Base-by-base conservation (phyloP, 2,113 vertebrate species). In the Caloenas nicobarica region DNA sequence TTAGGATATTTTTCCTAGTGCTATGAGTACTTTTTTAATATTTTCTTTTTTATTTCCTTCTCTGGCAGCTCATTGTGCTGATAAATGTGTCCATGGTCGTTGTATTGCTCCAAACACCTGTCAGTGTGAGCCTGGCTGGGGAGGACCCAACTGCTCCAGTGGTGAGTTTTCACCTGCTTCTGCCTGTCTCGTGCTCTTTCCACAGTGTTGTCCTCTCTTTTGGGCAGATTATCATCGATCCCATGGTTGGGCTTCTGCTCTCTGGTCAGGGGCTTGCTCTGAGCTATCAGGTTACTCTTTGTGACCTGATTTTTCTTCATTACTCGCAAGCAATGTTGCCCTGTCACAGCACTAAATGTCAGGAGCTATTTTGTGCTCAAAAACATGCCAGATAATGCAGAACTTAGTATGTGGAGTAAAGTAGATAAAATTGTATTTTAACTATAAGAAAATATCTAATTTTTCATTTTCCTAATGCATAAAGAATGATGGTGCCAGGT, bases 61-160 rank as follows among this genome's bases (percentile, higher is more conserved):
- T 95, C 92, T 97, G 98, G 91, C 98, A 99, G 99, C 99, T 96
- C 98, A 99, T 93, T 99, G 99, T 96, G 96, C 98, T 97, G 99
- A 99, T 97, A 99, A 98, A 98, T 99, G 99, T 77, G 98, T 99
- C 93, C 99, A 99, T 2, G 99, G 99, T 86, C 99, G 98, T 71
- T 99, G 99, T 58, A 97, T 99, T 94, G 99, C 99, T 98, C 99
- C 99, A 38, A 99, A 99, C 99, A 99, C 99, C 99, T 99, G 99
- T 98, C 99, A 99, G 97, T 99, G 99, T 96, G 99, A 99, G 98
- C 99, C 99, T 33, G 99, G 99, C 94, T 99, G 99, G 99, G 99
- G 99, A 93, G 99, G 99, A 90, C 98, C 98, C 97, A 98, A 99
- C 98, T 99, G 99, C 97, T 99, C 99, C 95, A 99, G 99, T 96